A percentile compares a stretch with the other conserved stretches of the same genome.
Conservation (phyloP, 2,797 vertebrate genomes). For the Crenuchus spilurus region DNA sequence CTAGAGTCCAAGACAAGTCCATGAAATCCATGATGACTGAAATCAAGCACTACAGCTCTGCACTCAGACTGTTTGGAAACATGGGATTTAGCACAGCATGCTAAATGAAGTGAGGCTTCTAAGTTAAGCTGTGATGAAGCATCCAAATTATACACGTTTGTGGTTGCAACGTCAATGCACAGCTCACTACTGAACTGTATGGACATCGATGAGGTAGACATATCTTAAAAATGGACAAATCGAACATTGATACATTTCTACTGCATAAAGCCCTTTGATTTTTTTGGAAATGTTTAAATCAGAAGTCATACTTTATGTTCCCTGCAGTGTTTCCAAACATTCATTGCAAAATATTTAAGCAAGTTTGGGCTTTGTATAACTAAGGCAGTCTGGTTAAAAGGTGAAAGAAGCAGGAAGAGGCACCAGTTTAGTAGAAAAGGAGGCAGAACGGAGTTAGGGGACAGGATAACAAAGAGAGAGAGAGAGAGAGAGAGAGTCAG, state of each 20-base stretch:
- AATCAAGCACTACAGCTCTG: too few species aligned
- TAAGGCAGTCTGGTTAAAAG: slow-evolving; percentile 40
- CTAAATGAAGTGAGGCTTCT: not conserved
- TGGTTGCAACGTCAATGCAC: too few species aligned
- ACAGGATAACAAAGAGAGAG: slow-evolving; percentile 8
- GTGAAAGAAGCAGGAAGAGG: slow-evolving; percentile 34
- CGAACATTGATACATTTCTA: slow-evolving; percentile 5
- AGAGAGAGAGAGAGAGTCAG: too few species aligned
- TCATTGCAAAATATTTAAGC: slow-evolving; percentile 3
- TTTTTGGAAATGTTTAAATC: not conserved
- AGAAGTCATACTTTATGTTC: slow-evolving; percentile 1
- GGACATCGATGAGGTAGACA: slow-evolving; percentile 45
- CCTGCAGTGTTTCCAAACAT: slow-evolving; percentile 49
- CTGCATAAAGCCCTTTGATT: slow-evolving; percentile 19
- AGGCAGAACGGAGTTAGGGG: slow-evolving; percentile 11
- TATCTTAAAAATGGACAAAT: slow-evolving; percentile 17
- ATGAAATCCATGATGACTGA: too few species aligned
- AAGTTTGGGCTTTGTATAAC: slow-evolving; percentile 11
- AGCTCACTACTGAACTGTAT: slow-evolving; percentile 21
- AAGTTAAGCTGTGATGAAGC: not conserved
- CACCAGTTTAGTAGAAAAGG: slow-evolving; percentile 22
- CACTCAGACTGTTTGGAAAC: slow-evolving; percentile 44
- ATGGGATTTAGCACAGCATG: not conserved
- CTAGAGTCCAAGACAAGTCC: too few species aligned
- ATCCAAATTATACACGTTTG: too few species aligned